A percentile compares a stretch with the other conserved stretches of the same genome.
Conservation (phyloP, 2,113 vertebrate genomes). For the Dendrocopos noguchii region DNA sequence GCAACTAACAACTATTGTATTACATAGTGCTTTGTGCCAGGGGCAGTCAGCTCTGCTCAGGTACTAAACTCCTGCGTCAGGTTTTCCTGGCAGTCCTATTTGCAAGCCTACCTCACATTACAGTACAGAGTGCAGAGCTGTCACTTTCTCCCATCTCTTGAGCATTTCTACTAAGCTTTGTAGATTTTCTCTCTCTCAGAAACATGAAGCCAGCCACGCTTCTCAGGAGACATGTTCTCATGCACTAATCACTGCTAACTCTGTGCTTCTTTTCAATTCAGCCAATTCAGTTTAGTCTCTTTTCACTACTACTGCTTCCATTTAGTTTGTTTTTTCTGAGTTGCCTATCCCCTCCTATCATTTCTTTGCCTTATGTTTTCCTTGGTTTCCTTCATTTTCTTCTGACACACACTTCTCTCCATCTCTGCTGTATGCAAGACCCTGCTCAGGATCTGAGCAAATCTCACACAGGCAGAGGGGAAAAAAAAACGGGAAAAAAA, state of each 20-base stretch:
- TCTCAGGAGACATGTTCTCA: accelerated
- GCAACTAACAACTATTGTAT: neutral
- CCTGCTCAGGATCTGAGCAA: neutral
- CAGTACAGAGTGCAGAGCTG: neutral
- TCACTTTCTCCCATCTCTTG: neutral
- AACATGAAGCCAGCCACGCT: neutral
- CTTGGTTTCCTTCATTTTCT: neutral
- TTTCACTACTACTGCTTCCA: neutral
- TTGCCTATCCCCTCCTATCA: neutral
- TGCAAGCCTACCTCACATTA: neutral
- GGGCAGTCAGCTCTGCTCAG: neutral
- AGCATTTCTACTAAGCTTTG: neutral
- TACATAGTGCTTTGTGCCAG: neutral
- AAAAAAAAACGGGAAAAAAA: neutral
- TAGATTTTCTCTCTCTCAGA: neutral
- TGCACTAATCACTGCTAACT: neutral
- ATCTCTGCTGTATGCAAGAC: neutral
- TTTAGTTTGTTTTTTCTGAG: neutral
- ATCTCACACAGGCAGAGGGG: neutral
- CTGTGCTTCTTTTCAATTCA: neutral
- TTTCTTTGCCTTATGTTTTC: neutral
- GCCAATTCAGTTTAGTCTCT: neutral
- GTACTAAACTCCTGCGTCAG: neutral
- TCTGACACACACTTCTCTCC: neutral
- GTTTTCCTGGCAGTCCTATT: neutral